These are phyloP conservation scores for Acomys russatus DNA, from an alignment of 2,797 vertebrate genomes.

Conservation along the genomic window DNA sequence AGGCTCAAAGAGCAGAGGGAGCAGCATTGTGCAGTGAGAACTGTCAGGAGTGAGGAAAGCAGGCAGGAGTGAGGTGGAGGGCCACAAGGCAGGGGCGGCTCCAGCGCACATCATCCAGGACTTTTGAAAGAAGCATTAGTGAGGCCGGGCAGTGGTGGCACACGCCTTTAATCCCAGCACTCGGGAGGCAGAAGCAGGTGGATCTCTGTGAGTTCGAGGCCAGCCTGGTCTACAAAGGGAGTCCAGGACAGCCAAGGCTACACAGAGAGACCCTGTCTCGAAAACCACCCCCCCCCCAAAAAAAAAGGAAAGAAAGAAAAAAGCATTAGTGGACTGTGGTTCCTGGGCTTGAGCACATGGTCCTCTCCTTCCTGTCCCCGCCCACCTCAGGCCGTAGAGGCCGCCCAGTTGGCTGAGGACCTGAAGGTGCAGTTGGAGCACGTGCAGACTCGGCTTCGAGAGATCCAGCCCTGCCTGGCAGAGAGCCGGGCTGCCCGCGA, in stretches of 20 bases:
- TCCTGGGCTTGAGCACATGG: neutral
- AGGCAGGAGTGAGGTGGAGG: neutral
- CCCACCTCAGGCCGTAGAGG: conserved; percentile 93
- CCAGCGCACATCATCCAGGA: neutral
- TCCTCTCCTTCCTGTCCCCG: neutral
- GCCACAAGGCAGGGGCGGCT: neutral
- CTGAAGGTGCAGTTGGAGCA: conserved; percentile 97
- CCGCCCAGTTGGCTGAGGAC: conserved; percentile 95
- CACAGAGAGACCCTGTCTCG: too few species aligned
- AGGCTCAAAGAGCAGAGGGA: neutral
- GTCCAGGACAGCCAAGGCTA: too few species aligned
- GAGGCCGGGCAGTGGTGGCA: too few species aligned
- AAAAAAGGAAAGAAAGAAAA: too few species aligned
- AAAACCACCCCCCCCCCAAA: too few species aligned
- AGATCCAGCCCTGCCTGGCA: conserved; percentile 95
- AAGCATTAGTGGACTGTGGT: neutral
- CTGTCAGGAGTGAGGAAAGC: neutral
- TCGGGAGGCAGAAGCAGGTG: too few species aligned
- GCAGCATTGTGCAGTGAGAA: neutral
- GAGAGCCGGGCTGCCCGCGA: conserved; percentile 96
- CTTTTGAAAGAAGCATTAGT: neutral
- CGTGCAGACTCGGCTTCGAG: conserved; percentile 94
- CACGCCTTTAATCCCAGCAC: too few species aligned
- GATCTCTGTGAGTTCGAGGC: too few species aligned
- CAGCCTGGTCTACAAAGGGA: too few species aligned